phyloP scores from a whole-genome alignment of 2,888 invertebrate species.

The Thera obeliscata region DNA sequence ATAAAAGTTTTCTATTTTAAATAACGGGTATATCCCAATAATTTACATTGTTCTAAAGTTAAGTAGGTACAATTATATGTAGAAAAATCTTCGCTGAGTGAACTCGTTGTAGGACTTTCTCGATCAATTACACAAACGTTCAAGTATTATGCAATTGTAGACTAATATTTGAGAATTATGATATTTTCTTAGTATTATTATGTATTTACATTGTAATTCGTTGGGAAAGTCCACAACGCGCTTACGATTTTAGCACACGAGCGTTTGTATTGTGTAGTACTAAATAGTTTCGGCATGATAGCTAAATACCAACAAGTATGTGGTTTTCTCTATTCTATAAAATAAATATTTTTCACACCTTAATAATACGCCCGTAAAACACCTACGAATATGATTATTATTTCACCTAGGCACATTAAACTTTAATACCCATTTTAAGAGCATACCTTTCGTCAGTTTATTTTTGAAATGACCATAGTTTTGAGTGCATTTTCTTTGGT shows the following conservation, averaged over 20 bases:
- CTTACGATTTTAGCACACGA: slow-evolving; percentile 43
- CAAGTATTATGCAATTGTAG: slow-evolving; percentile 66
- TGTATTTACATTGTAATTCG: slow-evolving; percentile 49
- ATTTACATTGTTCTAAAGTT: slow-evolving; percentile 51
- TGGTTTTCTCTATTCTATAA: slow-evolving; percentile 51
- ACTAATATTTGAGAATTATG: slow-evolving; percentile 60
- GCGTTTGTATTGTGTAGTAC: slow-evolving; percentile 43
- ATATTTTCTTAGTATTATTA: slow-evolving; percentile 67
- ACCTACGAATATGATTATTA: slow-evolving; percentile 48
- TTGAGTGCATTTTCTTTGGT: slow-evolving; percentile 52
- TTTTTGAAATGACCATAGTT: slow-evolving; percentile 49
- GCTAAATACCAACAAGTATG: slow-evolving; percentile 47
- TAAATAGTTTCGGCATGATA: slow-evolving; percentile 57
- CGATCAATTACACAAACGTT: slow-evolving; percentile 45
- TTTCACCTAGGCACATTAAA: slow-evolving; percentile 56
- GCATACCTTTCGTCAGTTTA: slow-evolving; percentile 46
- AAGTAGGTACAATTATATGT: slow-evolving; percentile 72
- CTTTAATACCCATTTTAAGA: slow-evolving; percentile 42
- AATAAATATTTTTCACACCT: slow-evolving; percentile 54
- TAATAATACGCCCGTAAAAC: slow-evolving; percentile 54
- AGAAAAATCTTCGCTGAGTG: slow-evolving; percentile 54
- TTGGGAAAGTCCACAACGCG: slow-evolving; percentile 39
- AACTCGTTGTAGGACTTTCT: slow-evolving; percentile 51
- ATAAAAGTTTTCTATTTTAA: slow-evolving; percentile 7
- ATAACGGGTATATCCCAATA: slow-evolving; percentile 29